A percentile compares a stretch with the other conserved stretches of the same genome.
These are phyloP conservation scores for Neolamprologus devosi DNA, from an alignment of 2,113 vertebrate genomes.

Conservation along the genomic window DNA sequence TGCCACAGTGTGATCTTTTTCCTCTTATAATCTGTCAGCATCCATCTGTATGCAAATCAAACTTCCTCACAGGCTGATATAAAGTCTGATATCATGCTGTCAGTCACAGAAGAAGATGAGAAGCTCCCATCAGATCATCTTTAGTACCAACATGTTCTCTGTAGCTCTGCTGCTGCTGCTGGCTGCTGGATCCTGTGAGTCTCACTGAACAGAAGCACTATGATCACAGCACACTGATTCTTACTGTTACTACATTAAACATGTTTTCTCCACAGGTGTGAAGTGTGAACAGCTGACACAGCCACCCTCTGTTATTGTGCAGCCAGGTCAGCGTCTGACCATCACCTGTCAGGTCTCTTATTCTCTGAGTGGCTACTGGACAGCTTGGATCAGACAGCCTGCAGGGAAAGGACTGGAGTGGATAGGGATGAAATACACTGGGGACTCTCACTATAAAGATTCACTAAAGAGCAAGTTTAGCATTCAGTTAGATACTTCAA, in stretches of 20 bases:
- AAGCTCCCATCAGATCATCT: fast-evolving
- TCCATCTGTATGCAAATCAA: neutral
- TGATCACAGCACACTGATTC: fast-evolving
- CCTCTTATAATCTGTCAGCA: neutral
- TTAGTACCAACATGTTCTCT: fast-evolving
- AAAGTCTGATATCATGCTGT: neutral
- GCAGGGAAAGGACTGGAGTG: neutral
- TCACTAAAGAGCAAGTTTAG: neutral
- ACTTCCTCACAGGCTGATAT: neutral
- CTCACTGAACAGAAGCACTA: too few species aligned
- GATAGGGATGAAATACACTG: neutral
- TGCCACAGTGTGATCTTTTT: neutral
- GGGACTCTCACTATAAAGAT: fast-evolving
- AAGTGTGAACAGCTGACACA: fast-evolving
- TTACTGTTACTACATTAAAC: too few species aligned
- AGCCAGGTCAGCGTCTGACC: neutral
- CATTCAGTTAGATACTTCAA: neutral
- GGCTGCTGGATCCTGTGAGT: too few species aligned
- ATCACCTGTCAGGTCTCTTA: neutral
- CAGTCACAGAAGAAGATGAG: neutral
- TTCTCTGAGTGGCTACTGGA: fast-evolving
- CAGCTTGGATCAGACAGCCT: neutral
- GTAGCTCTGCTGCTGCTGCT: too few species aligned
- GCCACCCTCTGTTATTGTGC: fast-evolving
- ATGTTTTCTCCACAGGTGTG: neutral